phyloP scores from a whole-genome alignment of 2,113 vertebrate genomes.

The Cyprinodon tularosa region DNA sequence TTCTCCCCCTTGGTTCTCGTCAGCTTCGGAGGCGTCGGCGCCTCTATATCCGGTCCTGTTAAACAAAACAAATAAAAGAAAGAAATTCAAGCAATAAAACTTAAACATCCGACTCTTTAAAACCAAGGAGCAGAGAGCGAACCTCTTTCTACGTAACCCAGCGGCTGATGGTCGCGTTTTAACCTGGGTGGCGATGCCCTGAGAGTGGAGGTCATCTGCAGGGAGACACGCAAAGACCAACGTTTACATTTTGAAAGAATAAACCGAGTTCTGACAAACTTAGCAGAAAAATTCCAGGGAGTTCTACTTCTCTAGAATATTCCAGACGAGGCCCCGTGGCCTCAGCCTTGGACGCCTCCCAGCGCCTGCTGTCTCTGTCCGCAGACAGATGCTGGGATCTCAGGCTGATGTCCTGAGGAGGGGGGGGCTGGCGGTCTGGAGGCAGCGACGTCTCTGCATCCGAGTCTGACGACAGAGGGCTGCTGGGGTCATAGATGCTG shows the following conservation, averaged over 20 bases:
- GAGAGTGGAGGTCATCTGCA: slow-evolving; percentile 34
- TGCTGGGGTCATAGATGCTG: slow-evolving; percentile 66
- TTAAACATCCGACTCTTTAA: not conserved
- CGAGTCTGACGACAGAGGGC: slow-evolving; percentile 36
- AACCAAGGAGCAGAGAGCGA: not conserved
- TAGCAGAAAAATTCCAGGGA: too few species aligned
- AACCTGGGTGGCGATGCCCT: slow-evolving; percentile 50
- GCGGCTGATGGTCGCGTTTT: slow-evolving; percentile 37
- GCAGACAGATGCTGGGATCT: not conserved
- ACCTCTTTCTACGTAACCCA: slow-evolving; percentile 31
- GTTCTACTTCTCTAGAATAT: too few species aligned
- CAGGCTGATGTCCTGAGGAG: not conserved
- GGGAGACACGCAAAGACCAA: not conserved
- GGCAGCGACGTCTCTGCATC: slow-evolving; percentile 20
- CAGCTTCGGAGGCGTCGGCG: slow-evolving; percentile 3
- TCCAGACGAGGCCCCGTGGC: not conserved
- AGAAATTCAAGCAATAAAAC: not conserved
- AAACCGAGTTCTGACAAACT: not conserved
- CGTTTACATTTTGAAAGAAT: not conserved
- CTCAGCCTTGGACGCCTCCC: slow-evolving; percentile 7
- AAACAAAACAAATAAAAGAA: not conserved
- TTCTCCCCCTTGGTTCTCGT: slow-evolving; percentile 1
- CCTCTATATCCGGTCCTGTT: slow-evolving; percentile 37
- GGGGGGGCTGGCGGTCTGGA: not conserved
- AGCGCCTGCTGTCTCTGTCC: not conserved